Percentiles rank a stretch among this genome's conserved stretches.
Conservation (phyloP, 2,113 vertebrate genomes). For the Callaeas wilsoni region DNA sequence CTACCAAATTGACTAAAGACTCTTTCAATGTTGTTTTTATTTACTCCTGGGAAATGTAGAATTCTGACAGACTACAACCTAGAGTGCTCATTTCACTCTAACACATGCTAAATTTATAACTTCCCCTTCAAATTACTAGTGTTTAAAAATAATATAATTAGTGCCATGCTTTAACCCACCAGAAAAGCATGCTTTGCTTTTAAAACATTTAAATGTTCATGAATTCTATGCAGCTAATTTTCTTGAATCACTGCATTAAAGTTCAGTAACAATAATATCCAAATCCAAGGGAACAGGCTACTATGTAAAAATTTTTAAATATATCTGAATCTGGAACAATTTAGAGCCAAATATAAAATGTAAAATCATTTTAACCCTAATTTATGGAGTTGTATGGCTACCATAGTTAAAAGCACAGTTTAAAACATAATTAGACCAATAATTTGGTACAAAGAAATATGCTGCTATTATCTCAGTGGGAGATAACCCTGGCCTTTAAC, state of each 20-base stretch:
- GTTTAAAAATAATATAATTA: not conserved
- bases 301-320: not conserved
- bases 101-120: not conserved
- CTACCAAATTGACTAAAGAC: not conserved
- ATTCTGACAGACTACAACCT: not conserved
- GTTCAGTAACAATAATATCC: not conserved
- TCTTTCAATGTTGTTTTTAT: not conserved
- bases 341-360: not conserved
- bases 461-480: conserved; percentile 44
- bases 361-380: not conserved
- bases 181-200: not conserved
- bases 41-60: not conserved
- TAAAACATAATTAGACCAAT: conserved; percentile 59
- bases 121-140: not conserved
- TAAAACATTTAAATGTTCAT: not conserved
- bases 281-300: not conserved
- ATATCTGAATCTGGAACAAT: not conserved
- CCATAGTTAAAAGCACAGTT: not conserved
- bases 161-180: not conserved
- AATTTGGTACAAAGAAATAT: conserved; percentile 36
- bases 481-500: conserved; percentile 66
- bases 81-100: not conserved
- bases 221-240: not conserved
- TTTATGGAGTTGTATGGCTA: not conserved
- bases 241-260: not conserved